Evolutionary conservation across 2,113 vertebrate genomes (phyloP).

Genomic region (Pontoporia blainvillei): DNA sequence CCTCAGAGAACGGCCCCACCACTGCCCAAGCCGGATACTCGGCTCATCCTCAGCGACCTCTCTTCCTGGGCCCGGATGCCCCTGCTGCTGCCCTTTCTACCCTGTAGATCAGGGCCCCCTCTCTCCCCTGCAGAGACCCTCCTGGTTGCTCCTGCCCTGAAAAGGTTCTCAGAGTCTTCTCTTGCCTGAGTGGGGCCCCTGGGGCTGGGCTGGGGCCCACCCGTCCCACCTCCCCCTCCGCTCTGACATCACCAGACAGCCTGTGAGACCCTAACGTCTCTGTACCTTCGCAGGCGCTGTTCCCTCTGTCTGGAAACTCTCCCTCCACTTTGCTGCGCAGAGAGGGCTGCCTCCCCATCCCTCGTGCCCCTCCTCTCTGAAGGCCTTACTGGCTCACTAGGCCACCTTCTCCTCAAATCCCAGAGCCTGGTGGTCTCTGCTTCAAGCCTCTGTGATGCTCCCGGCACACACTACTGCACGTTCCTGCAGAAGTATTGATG

Average conservation of each 20-base stretch:
- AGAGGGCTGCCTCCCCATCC: background rate
- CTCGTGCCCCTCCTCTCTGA: background rate
- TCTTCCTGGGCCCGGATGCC: rapidly evolving
- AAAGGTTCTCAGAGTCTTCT: no score
- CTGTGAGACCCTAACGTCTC: background rate
- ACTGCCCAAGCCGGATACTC: background rate
- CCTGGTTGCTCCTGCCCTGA: background rate
- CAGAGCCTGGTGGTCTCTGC: background rate
- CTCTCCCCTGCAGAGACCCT: background rate
- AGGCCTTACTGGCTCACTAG: no score
- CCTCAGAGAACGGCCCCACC: background rate
- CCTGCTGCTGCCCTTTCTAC: background rate
- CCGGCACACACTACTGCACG: rapidly evolving
- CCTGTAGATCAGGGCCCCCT: background rate
- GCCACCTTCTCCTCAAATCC: rapidly evolving
- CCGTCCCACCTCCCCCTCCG: background rate
- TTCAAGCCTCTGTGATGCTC: background rate
- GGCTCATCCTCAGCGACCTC: rapidly evolving
- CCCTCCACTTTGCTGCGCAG: background rate
- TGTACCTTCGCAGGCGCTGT: rapidly evolving
- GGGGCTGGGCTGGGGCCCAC: background rate
- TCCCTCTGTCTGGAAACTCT: background rate
- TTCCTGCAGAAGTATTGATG: background rate
- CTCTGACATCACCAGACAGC: background rate
- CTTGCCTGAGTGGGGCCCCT: rapidly evolving